Evolutionary conservation across 2,113 vertebrate genomes (phyloP).

Genomic region (Charina bottae): DNA sequence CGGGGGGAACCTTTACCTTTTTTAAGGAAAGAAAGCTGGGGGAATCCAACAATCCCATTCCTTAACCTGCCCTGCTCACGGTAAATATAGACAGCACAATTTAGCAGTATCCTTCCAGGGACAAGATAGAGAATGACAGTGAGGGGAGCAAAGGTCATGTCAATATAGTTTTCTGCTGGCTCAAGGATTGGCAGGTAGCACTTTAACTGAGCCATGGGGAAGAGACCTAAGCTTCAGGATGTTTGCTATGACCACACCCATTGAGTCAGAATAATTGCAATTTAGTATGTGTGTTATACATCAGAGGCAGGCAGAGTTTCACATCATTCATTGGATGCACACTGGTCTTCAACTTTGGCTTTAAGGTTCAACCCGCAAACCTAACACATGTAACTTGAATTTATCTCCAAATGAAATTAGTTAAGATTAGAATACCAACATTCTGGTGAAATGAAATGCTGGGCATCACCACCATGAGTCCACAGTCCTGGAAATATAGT

Average conservation of each 20-base stretch:
- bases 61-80: too few species aligned
- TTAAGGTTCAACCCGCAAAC: neutral
- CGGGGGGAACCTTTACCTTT: too few species aligned
- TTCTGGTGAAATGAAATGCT: neutral
- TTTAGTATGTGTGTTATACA: neutral
- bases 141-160: too few species aligned
- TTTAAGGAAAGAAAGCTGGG: too few species aligned
- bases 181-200: too few species aligned
- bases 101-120: too few species aligned
- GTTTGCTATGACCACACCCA: neutral
- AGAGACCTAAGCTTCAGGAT: neutral
- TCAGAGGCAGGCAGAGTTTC: neutral
- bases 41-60: too few species aligned
- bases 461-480: too few species aligned
- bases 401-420: neutral
- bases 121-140: too few species aligned
- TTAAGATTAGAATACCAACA: neutral
- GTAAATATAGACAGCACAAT: too few species aligned
- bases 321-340: neutral
- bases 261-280: neutral
- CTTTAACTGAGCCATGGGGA: neutral
- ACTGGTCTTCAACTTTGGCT: neutral
- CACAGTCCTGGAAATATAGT: neutral
- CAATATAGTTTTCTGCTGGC: too few species aligned
- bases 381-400: neutral